Evolutionary conservation across 2,888 invertebrate genomes (phyloP), one percentile per base, ranked within the genome.

Genomic region (Phaonia tiefii): DNA sequence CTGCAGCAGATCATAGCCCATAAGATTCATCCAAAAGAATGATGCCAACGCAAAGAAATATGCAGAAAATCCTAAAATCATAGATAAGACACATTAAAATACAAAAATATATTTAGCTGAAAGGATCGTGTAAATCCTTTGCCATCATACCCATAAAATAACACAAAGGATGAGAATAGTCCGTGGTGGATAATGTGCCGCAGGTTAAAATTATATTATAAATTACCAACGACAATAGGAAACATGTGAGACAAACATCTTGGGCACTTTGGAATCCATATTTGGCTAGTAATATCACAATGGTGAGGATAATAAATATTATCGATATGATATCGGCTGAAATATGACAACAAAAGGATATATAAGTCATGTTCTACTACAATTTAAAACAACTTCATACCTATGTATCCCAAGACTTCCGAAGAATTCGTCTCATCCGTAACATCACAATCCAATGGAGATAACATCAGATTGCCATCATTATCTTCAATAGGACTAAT

Each of bases 21-120:
- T 95, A 26, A 95, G 93, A 88, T 95, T 95, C 86, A 96, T 92
- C 96, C 96, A 96, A 89, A 95, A 95, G 91, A 96, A 95, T 84
- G 95, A 94, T 42, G 94, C 93, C 89, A 95, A 92, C 88, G 95
- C 95, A 81, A 94, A 93, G 90, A 94, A 95, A 89, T 95, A 93
- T 73, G 75, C 46, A 0, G 71, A 17, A 42, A 54, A 78, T 15
- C 83, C 83, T 83, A 37, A 7, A 49, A 72, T 8, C n/a, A 31
- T 31, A 31, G 7, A 2, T 0, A 54, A 3, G 20, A 49, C 10
- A 15, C 17, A 31, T 26, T 58, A 58, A 54, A 49, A 15, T 15
- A 37, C 5, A 37, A 7, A 7, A 15, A 15, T 15, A 49, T 7
- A 49, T 49, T n/a, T n/a, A n/a, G n/a, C n/a, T n/a, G n/a, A 49